Evolutionary conservation across 1,140 invertebrate species (phyloP).

Genomic region (Rhopalosiphum padi): DNA sequence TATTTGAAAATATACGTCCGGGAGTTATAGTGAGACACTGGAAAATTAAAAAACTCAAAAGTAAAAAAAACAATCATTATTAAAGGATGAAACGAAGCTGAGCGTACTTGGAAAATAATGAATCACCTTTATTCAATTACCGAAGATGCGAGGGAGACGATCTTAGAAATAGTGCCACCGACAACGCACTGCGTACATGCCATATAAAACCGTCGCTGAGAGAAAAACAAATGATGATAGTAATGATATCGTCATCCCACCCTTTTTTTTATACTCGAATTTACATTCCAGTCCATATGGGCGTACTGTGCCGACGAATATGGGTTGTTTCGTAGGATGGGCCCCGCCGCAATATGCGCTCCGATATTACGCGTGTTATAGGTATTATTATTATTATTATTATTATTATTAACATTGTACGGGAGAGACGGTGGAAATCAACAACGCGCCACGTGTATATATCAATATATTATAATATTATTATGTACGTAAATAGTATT

Average conservation of each 20-base stretch:
- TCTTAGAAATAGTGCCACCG: background rate
- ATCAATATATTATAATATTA: background rate
- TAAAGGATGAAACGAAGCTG: background rate
- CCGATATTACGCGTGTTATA: background rate
- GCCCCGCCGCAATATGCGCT: background rate
- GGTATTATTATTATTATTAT: too few species aligned
- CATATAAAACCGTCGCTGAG: too few species aligned
- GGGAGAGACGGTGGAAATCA: background rate
- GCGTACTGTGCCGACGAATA: conserved; percentile 40
- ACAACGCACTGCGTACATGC: background rate
- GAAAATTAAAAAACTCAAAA: too few species aligned
- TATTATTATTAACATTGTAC: background rate
- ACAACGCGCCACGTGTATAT: background rate
- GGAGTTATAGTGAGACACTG: too few species aligned
- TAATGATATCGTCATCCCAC: conserved; percentile 29
- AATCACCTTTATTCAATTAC: too few species aligned
- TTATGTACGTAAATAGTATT: background rate
- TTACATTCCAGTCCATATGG: conserved; percentile 54
- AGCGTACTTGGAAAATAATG: too few species aligned
- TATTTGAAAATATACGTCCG: too few species aligned
- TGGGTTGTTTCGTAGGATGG: conserved; percentile 51
- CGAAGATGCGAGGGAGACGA: background rate
- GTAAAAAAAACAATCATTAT: too few species aligned
- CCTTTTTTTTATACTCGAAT: conserved; percentile 18
- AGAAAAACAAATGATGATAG: background rate